Evolutionary conservation across 2,113 vertebrate species (phyloP).

Genomic region (Sander vitreus): DNA sequence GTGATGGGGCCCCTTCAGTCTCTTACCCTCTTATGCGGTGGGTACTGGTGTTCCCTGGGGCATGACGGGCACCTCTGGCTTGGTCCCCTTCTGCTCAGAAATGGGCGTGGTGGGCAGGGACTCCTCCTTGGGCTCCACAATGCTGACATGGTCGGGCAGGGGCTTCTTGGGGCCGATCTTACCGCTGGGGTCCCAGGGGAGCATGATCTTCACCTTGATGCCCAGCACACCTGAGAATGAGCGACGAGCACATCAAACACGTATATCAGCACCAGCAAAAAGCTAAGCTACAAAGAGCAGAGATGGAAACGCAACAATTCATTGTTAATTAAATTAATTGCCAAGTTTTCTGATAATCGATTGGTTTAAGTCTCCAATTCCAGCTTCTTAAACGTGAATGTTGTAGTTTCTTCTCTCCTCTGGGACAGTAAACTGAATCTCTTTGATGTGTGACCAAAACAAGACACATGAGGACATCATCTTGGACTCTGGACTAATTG

Average conservation of each 20-base stretch:
- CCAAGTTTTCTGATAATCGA: too few species aligned
- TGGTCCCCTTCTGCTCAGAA: conserved; percentile 98
- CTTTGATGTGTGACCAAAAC: too few species aligned
- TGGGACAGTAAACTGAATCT: too few species aligned
- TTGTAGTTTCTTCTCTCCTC: too few species aligned
- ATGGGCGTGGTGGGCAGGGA: conserved; percentile 94
- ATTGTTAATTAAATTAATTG: too few species aligned
- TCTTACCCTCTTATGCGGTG: conserved; percentile 87
- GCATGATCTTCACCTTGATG: conserved; percentile 99
- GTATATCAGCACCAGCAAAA: neutral
- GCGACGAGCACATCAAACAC: neutral
- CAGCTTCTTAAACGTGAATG: too few species aligned
- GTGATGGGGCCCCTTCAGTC: too few species aligned
- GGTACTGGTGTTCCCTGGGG: conserved; percentile 92
- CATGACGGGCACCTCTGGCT: conserved; percentile 95
- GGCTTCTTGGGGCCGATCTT: conserved; percentile 99
- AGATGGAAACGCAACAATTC: too few species aligned
- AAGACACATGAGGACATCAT: too few species aligned
- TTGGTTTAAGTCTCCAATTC: too few species aligned
- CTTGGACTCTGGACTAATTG: too few species aligned
- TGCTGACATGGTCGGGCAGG: conserved; percentile 97
- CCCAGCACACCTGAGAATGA: conserved; percentile 91
- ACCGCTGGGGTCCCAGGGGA: conserved; percentile 98
- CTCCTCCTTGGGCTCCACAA: conserved; percentile 99
- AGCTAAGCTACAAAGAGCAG: neutral